Evolutionary conservation across 92 coral and sea anemone species (phyloP).

Genomic region (Chrysogorgia sp.): DNA sequence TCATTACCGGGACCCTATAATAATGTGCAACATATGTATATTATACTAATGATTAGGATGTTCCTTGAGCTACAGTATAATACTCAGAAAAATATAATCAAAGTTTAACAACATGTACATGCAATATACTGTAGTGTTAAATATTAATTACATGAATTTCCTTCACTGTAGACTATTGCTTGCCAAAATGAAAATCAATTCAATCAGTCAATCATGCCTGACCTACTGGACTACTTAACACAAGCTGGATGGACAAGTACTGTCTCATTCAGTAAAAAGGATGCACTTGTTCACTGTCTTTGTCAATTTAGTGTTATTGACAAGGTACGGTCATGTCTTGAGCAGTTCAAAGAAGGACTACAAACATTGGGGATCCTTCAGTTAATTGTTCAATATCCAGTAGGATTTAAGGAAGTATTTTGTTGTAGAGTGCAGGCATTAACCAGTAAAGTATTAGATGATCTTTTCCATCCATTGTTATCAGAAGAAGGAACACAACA

Average conservation of each 20-base stretch:
- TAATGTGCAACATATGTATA: too few species aligned
- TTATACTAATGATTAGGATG: too few species aligned
- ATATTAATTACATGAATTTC: background rate
- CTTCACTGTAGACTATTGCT: background rate
- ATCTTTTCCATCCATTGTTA: background rate
- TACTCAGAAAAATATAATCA: too few species aligned
- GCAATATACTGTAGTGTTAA: too few species aligned
- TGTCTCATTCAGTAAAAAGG: constrained; percentile 4
- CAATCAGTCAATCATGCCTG: constrained; percentile 1
- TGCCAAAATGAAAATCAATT: constrained; percentile 16
- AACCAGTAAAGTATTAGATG: background rate
- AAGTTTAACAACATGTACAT: too few species aligned
- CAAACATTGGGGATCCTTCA: constrained; percentile 6
- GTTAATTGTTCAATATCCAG: background rate
- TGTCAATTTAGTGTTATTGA: constrained; percentile 29
- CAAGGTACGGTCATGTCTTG: constrained; percentile 9
- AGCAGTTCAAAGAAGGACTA: constrained; percentile 31
- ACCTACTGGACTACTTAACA: constrained; percentile 4
- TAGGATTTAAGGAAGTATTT: background rate
- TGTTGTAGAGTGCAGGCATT: constrained; percentile 1
- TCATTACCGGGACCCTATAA: too few species aligned
- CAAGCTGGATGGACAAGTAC: constrained; percentile 25
- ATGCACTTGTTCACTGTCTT: constrained; percentile 1
- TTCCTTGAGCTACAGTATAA: too few species aligned
- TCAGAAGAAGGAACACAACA: constrained; percentile 14